These are phyloP conservation scores for Hirudinaria manillensis DNA, from an alignment of 2,888 invertebrate genomes.

Conservation along the genomic window DNA sequence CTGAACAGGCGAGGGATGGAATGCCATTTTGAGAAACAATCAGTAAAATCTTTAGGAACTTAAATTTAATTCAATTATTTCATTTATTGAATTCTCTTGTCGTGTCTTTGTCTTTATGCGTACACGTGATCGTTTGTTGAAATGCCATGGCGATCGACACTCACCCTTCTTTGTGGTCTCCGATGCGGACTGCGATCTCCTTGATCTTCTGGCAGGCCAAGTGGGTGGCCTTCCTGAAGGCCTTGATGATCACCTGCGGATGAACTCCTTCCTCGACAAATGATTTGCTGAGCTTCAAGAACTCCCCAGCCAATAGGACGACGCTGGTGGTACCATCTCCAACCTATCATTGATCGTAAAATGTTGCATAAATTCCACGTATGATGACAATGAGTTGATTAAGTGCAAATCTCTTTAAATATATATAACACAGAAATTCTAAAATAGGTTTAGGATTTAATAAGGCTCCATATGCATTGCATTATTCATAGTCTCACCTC, in stretches of 20 bases:
- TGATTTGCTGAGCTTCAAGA: conserved; percentile 85
- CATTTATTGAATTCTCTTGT: too few relatives aligned
- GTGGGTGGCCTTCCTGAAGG: conserved; percentile 76
- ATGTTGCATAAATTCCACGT: not conserved
- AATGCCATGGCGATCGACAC: conserved; percentile 36
- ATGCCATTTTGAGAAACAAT: too few relatives aligned
- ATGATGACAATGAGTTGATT: not conserved
- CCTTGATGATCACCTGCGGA: conserved; percentile 82
- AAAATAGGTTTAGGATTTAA: too few relatives aligned
- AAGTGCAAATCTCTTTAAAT: not conserved
- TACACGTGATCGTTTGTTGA: not conserved
- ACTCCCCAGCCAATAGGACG: conserved; percentile 87
- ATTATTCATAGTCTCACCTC: conserved; percentile 72
- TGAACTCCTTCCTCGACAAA: conserved; percentile 95
- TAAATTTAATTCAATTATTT: too few relatives aligned
- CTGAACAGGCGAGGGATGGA: conserved; percentile 40
- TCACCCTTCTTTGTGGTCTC: conserved; percentile 49
- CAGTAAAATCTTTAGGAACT: too few relatives aligned
- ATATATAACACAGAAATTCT: not conserved
- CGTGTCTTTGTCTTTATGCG: too few relatives aligned
- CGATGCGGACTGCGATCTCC: conserved; percentile 66
- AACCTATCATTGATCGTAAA: conserved; percentile 62
- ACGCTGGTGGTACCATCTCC: conserved; percentile 98
- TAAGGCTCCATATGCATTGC: too few relatives aligned
- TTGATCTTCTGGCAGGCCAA: conserved; percentile 69